Evolutionary conservation across 2,797 vertebrate genomes (phyloP).

Genomic region (Melopsittacus undulatus): DNA sequence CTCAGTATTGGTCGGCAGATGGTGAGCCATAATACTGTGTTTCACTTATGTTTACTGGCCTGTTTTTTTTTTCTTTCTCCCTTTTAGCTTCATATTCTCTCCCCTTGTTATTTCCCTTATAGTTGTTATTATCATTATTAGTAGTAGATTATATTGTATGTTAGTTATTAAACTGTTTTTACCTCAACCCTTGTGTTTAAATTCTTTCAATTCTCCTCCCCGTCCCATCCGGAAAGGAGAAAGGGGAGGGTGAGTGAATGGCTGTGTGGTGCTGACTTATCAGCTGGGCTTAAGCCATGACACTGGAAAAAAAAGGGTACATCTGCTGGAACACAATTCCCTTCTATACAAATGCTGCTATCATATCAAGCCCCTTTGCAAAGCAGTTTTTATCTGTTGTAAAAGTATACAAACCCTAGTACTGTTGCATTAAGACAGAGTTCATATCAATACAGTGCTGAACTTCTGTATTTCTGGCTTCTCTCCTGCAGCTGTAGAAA

Average conservation of each 20-base stretch:
- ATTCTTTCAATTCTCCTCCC: background rate
- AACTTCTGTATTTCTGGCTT: background rate
- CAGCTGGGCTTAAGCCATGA: background rate
- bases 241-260: background rate
- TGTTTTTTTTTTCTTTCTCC: background rate
- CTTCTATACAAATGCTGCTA: background rate
- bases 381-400: background rate
- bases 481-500: background rate
- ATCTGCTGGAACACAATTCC: background rate
- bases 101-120: background rate
- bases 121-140: background rate
- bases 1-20: background rate
- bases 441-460: accelerated
- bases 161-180: background rate
- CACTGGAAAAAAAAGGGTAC: background rate
- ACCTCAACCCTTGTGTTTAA: background rate
- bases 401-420: background rate
- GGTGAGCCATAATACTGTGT: background rate
- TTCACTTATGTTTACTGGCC: background rate
- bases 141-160: background rate
- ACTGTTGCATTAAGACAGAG: background rate
- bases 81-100: background rate
- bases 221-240: background rate
- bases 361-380: accelerated
- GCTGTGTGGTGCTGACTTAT: background rate